Evolutionary conservation across 2,113 vertebrate species (phyloP).

Genomic region (Sula dactylatra): DNA sequence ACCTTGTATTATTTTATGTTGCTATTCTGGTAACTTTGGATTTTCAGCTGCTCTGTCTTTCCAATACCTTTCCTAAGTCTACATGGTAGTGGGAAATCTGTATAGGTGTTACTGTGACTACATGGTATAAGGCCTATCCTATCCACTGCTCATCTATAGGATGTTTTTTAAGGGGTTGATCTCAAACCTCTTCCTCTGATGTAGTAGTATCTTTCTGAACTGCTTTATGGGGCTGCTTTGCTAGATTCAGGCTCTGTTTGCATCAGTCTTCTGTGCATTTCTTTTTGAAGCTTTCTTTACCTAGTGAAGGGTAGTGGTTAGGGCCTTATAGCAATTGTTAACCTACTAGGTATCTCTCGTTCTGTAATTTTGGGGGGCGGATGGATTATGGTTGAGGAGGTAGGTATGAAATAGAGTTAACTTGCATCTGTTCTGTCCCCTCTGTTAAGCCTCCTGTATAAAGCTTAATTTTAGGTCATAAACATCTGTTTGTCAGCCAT

Average conservation of each 20-base stretch:
- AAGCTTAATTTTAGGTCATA: background rate
- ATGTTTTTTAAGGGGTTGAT: background rate
- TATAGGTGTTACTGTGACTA: background rate
- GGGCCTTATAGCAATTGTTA: background rate
- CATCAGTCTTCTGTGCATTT: background rate
- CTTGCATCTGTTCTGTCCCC: background rate
- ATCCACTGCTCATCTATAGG: background rate
- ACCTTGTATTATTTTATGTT: background rate
- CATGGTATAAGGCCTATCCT: background rate
- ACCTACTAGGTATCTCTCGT: background rate
- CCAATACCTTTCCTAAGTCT: background rate
- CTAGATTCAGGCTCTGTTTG: background rate
- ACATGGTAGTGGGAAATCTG: background rate
- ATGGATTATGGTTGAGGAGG: background rate
- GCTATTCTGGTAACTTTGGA: background rate
- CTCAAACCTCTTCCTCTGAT: background rate
- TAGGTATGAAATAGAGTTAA: background rate
- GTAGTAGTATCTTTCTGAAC: background rate
- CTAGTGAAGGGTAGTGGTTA: background rate
- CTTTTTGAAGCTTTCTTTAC: background rate
- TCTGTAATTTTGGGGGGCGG: background rate
- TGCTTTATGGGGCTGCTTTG: background rate
- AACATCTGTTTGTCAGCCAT: background rate
- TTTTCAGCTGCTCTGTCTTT: background rate
- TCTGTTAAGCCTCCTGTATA: background rate